Base-by-base conservation (phyloP, 2,888 invertebrate genomes). In the Parnassius orleans region DNA sequence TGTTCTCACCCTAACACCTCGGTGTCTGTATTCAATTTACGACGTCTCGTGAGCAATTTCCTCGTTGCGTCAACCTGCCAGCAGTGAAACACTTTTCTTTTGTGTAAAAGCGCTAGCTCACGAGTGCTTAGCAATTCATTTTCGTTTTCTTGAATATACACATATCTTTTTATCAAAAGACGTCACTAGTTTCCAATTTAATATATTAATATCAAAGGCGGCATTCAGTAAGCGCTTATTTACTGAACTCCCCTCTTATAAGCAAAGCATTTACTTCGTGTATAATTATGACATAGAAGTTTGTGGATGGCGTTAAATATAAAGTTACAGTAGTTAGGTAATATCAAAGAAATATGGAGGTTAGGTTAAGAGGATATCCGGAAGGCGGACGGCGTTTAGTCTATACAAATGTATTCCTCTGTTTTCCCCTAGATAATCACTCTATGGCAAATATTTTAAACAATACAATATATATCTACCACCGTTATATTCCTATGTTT, bases 31-130 rank as follows among this genome's bases (percentile, higher is more conserved):
- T 88, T 85, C 81, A 87, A 86, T 88, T 87, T 83, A 74, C 78
- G 77, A 72, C 83, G 79, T 81, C 84, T 86, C 87, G 82, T 79
- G 79, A 83, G 81, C 79, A 83, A 83, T 84, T 83, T 80, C 80
- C 81, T 80, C 80, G 80, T 80, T 76, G 77, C 80, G 72, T 70
- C 80, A 81, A 83, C 84, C 79, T 80, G 57, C 54, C 77, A 71
- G 72, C 79, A 79, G 82, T 83, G 80, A 66, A 70, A 72, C 72
- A 68, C 72, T 76, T 61, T 61, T 74, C 77, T 78, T 74, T 77
- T 74, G 75, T 78, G 70, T 65, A 60, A 63, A 77, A 80, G 71
- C 74, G 76, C 80, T 69, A 67, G 65, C 72, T 79, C 80, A 79
- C 72, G 67, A 60, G 53, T 67, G 67, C 68, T 68, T 66, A 69